These are phyloP conservation scores for Chrysemys picta DNA, from an alignment of 2,113 vertebrate species.

Conservation along the genomic window DNA sequence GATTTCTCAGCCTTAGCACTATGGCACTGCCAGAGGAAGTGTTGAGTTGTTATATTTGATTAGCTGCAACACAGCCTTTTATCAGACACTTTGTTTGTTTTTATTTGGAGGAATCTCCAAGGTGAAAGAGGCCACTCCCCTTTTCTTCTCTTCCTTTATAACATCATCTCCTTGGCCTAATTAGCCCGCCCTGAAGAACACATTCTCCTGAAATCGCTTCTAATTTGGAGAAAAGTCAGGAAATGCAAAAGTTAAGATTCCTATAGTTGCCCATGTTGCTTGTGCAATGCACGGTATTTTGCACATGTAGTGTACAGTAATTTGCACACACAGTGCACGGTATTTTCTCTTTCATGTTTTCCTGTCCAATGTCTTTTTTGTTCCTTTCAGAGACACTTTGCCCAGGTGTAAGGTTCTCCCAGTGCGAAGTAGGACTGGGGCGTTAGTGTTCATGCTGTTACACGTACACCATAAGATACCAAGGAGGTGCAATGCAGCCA, in stretches of 20 bases:
- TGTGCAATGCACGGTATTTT: not conserved
- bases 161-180: not conserved
- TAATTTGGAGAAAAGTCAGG: not conserved
- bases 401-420: not conserved
- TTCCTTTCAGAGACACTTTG: not conserved
- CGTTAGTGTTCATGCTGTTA: not conserved
- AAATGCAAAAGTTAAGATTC: not conserved
- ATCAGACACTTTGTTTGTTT: slow-evolving; percentile 41
- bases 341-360: not conserved
- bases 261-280: not conserved
- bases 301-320: not conserved
- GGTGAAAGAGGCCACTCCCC: slow-evolving; percentile 30
- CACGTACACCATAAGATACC: not conserved
- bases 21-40: slow-evolving; percentile 27
- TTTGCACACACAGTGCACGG: not conserved
- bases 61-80: not conserved
- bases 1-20: not conserved
- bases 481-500: not conserved
- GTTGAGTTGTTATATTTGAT: slow-evolving; percentile 29
- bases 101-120: not conserved
- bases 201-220: not conserved
- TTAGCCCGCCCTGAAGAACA: not conserved
- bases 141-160: slow-evolving; percentile 8
- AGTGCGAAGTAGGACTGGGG: not conserved
- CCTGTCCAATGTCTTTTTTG: not conserved